Evolutionary conservation across 2,113 vertebrate species (phyloP).

Genomic region (Ariopsis seemanni): DNA sequence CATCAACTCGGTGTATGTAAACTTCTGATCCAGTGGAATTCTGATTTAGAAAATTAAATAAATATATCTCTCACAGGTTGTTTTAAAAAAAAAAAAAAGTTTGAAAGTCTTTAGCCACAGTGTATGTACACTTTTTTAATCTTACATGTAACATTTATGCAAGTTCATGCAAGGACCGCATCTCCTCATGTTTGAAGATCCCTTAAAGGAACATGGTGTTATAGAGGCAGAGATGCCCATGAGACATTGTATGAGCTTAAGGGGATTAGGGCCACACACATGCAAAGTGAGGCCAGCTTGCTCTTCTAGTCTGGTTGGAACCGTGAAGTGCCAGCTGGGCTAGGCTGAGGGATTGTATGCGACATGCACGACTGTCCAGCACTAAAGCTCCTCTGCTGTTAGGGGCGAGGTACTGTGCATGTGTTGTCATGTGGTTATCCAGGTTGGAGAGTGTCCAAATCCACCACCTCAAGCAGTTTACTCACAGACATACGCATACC

Average conservation of each 20-base stretch:
- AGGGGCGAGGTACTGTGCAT: slow-evolving; percentile 18
- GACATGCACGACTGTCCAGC: slow-evolving; percentile 67
- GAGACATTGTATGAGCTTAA: slow-evolving; percentile 46
- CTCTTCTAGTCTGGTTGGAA: slow-evolving; percentile 42
- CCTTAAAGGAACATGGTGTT: slow-evolving; percentile 18
- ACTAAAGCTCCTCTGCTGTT: slow-evolving; percentile 67
- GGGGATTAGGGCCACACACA: slow-evolving; percentile 40
- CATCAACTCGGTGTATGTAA: background rate
- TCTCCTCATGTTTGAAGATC: slow-evolving; percentile 41
- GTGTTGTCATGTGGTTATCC: slow-evolving; percentile 50
- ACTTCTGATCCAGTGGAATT: background rate
- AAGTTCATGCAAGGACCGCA: slow-evolving; percentile 18
- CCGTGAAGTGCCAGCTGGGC: slow-evolving; percentile 67
- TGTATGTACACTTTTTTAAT: background rate
- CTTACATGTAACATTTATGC: slow-evolving; percentile 11
- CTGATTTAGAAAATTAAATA: background rate
- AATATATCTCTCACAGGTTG: background rate
- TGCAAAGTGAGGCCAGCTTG: slow-evolving; percentile 33
- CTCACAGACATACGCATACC: slow-evolving; percentile 36
- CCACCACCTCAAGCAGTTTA: slow-evolving; percentile 29
- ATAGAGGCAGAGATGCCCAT: slow-evolving; percentile 29
- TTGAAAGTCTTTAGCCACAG: background rate
- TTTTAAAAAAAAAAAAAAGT: background rate
- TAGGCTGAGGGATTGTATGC: slow-evolving; percentile 71
- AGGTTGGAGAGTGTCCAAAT: slow-evolving; percentile 42